Percentiles rank a stretch among this genome's conserved stretches.
These are phyloP conservation scores for Elgaria multicarinata DNA, from an alignment of 2,113 vertebrate species.

Conservation along the genomic window DNA sequence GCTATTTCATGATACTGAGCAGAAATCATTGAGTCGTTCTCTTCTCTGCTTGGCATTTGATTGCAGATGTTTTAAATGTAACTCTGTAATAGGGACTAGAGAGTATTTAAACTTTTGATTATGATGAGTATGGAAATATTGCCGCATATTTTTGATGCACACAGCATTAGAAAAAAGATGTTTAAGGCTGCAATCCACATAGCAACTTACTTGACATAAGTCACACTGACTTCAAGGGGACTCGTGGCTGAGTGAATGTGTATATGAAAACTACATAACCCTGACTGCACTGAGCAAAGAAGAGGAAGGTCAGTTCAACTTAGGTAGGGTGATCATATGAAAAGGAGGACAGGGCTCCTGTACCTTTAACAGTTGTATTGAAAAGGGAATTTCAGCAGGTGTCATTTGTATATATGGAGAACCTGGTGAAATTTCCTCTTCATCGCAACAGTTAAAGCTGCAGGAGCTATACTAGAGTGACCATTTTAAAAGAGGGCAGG, in stretches of 20 bases:
- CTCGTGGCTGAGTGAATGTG: not conserved
- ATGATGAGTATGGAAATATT: not conserved
- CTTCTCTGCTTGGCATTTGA: not conserved
- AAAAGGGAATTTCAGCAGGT: too few species aligned
- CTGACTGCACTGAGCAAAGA: not conserved
- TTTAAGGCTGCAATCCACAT: not conserved
- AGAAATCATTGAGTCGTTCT: not conserved
- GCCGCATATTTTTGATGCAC: not conserved
- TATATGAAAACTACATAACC: not conserved
- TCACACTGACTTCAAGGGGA: not conserved
- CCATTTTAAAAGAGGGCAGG: too few species aligned
- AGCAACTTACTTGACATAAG: not conserved
- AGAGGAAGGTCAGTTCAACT: not conserved
- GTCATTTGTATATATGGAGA: too few species aligned
- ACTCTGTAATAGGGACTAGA: not conserved
- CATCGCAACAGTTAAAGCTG: too few species aligned
- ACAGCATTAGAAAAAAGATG: not conserved
- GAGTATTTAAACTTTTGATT: not conserved
- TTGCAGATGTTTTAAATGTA: not conserved
- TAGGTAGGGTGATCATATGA: too few species aligned
- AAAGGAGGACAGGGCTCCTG: too few species aligned
- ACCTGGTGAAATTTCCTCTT: too few species aligned
- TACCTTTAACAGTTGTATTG: too few species aligned
- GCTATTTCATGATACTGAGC: not conserved
- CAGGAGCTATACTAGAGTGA: too few species aligned